These are phyloP conservation scores for Coreoperca whiteheadi DNA, from an alignment of 2,113 vertebrate genomes.

Conservation along the genomic window DNA sequence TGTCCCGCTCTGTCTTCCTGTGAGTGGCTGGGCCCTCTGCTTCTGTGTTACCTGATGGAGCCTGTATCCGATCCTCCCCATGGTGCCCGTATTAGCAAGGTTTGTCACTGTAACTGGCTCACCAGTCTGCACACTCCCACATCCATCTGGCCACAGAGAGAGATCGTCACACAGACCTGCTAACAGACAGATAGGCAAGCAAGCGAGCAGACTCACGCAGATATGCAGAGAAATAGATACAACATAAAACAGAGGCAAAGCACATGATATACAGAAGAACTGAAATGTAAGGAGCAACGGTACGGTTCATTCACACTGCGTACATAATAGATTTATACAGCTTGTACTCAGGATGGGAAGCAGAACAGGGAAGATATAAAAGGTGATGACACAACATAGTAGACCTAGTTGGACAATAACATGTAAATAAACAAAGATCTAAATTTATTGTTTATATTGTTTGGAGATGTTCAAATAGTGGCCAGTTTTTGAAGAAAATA, in stretches of 20 bases:
- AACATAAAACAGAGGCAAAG: not conserved
- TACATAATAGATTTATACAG: not conserved
- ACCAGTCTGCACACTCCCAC: slow-evolving; percentile 65
- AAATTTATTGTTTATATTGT: not conserved
- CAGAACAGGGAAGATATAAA: not conserved
- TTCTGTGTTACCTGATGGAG: slow-evolving; percentile 54
- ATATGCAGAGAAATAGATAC: slow-evolving; percentile 11
- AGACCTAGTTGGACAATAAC: not conserved
- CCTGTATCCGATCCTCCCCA: slow-evolving; percentile 40
- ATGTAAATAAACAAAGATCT: not conserved
- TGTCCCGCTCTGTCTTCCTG: slow-evolving; percentile 25
- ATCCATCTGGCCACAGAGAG: slow-evolving; percentile 70
- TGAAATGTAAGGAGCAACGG: not conserved
- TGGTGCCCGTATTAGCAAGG: slow-evolving; percentile 35
- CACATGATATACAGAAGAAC: not conserved
- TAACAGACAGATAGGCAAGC: slow-evolving; percentile 21
- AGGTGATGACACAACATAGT: not conserved
- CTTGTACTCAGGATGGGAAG: not conserved
- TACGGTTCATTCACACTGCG: not conserved
- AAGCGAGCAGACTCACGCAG: slow-evolving; percentile 23
- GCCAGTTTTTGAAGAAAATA: not conserved
- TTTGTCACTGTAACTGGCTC: slow-evolving; percentile 55
- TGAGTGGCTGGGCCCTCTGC: slow-evolving; percentile 20
- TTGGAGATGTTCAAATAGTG: not conserved
- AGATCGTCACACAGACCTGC: slow-evolving; percentile 29